Percentiles rank a stretch among this genome's conserved stretches.
Conservation (phyloP, 1,140 invertebrate species). For the Brachionus manjavacas region DNA sequence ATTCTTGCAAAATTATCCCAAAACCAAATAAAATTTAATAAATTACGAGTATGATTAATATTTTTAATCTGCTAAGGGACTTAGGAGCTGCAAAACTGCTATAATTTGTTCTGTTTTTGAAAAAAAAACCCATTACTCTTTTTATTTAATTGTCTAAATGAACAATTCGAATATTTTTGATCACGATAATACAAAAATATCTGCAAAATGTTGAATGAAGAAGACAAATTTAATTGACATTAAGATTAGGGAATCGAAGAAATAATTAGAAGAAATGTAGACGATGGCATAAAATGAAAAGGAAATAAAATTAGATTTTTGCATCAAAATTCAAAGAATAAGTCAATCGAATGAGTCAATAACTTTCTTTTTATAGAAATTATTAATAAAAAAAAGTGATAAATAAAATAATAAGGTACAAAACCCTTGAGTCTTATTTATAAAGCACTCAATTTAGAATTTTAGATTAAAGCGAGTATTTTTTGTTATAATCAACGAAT, state of each 20-base stretch:
- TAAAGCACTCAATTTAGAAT: background rate
- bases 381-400: background rate
- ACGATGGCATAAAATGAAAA: background rate
- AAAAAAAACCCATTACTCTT: background rate
- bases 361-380: background rate
- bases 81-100: too few species aligned
- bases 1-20: background rate
- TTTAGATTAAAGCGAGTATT: background rate
- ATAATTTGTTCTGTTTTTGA: background rate
- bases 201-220: background rate
- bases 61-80: too few species aligned
- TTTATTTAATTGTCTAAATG: background rate
- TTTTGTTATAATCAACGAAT: background rate
- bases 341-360: background rate
- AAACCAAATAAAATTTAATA: background rate
- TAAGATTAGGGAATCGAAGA: background rate
- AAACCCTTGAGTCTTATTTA: background rate
- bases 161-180: background rate
- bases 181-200: background rate
- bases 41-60: too few species aligned
- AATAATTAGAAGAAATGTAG: background rate
- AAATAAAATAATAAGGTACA: background rate
- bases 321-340: background rate
- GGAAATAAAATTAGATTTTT: background rate
- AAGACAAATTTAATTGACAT: background rate